Percentiles rank a stretch among this genome's conserved stretches.
These are phyloP conservation scores for Onychomys arenicola DNA, from an alignment of 2,797 vertebrate genomes.

Conservation along the genomic window DNA sequence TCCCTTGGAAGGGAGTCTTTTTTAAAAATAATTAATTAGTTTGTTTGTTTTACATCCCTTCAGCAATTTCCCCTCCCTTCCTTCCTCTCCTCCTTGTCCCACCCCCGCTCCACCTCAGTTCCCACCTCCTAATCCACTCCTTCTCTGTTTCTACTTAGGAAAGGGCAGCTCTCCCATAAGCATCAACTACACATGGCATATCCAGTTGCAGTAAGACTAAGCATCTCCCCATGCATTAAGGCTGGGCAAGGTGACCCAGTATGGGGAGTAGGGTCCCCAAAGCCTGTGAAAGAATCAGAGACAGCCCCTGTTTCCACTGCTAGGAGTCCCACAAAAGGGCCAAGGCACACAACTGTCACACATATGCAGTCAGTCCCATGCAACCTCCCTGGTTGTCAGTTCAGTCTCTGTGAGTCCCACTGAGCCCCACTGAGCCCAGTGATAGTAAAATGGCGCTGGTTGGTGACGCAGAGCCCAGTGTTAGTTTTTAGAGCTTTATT, in stretches of 20 bases:
- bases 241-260: not conserved
- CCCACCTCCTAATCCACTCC: not conserved
- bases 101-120: no score
- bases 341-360: not conserved
- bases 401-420: not conserved
- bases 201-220: not conserved
- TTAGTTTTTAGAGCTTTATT: no score
- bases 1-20: not conserved
- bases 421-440: accelerated
- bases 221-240: not conserved
- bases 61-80: not conserved
- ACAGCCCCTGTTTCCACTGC: not conserved
- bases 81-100: not conserved
- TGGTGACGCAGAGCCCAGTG: no score
- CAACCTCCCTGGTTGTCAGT: not conserved
- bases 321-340: not conserved
- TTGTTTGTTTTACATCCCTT: not conserved
- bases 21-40: not conserved
- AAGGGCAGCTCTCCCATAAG: not conserved
- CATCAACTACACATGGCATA: not conserved
- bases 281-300: not conserved
- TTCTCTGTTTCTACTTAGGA: not conserved
- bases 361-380: not conserved
- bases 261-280: not conserved
- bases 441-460: no score